phyloP scores from a whole-genome alignment of 2,113 vertebrate species.

The Mesitornis unicolor region DNA sequence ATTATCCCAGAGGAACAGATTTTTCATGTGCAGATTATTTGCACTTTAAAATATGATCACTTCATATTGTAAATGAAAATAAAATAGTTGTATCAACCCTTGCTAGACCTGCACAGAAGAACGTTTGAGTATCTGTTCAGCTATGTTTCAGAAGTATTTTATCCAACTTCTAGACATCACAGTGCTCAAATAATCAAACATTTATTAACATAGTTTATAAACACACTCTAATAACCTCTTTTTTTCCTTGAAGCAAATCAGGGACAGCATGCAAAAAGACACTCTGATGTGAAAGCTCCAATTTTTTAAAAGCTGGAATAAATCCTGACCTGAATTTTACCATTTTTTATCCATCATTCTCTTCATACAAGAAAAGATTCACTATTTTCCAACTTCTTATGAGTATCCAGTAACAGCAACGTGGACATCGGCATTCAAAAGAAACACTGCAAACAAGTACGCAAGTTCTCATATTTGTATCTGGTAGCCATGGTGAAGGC shows the following conservation, averaged over 20 bases:
- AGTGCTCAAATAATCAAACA: neutral
- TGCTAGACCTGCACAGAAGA: neutral
- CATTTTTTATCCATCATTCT: neutral
- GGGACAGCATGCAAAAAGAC: neutral
- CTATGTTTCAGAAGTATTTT: neutral
- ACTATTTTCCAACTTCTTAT: neutral
- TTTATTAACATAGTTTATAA: neutral
- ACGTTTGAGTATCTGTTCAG: neutral
- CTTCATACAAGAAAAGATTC: neutral
- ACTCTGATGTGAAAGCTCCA: neutral
- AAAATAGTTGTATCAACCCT: neutral
- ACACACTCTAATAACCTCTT: neutral
- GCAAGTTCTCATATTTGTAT: neutral
- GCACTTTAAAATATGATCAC: neutral
- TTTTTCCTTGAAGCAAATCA: neutral
- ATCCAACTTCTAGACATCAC: neutral
- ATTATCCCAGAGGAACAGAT: neutral
- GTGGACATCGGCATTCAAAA: neutral
- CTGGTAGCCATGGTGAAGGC: neutral
- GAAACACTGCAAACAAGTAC: neutral
- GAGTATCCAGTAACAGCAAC: neutral
- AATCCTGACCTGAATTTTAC: neutral
- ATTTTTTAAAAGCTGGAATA: neutral
- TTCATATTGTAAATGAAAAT: neutral
- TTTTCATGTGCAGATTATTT: neutral